Conservation (phyloP, 2,888 invertebrate genomes). For the Ramazzottius varieornatus region DNA sequence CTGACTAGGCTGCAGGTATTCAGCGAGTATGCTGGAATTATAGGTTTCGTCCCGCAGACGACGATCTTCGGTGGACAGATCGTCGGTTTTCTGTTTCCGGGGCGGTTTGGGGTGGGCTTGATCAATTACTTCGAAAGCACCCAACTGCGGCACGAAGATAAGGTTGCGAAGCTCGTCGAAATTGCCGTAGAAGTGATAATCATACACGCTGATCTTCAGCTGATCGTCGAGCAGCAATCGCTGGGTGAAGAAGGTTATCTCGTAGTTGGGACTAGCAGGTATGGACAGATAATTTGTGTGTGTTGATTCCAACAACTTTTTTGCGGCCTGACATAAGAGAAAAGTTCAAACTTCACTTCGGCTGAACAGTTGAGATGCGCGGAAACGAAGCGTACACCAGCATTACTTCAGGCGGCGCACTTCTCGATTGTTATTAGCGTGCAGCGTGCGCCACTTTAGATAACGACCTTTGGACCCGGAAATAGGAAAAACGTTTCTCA, state of each 20-base stretch:
- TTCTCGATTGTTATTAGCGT: no score
- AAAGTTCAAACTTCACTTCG: no score
- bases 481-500: no score
- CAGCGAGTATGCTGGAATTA: background rate
- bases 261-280: background rate
- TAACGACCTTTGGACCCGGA: no score
- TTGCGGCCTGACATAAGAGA: no score
- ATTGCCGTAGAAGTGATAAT: slow-evolving; percentile 1
- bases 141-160: background rate
- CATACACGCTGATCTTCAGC: background rate
- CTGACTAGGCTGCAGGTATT: background rate
- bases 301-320: no score
- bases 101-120: background rate
- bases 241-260: slow-evolving; percentile 1
- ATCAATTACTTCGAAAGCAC: background rate
- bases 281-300: background rate
- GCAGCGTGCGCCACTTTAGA: no score
- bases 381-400: no score
- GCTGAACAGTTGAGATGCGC: no score
- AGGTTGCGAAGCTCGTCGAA: background rate
- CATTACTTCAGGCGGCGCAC: no score
- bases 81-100: background rate
- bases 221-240: background rate
- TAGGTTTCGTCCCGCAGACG: background rate
- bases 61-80: background rate